Percentiles rank a stretch among this genome's conserved stretches.
Conservation (phyloP, 2,888 invertebrate genomes). For the Drosophila niveifrons region DNA sequence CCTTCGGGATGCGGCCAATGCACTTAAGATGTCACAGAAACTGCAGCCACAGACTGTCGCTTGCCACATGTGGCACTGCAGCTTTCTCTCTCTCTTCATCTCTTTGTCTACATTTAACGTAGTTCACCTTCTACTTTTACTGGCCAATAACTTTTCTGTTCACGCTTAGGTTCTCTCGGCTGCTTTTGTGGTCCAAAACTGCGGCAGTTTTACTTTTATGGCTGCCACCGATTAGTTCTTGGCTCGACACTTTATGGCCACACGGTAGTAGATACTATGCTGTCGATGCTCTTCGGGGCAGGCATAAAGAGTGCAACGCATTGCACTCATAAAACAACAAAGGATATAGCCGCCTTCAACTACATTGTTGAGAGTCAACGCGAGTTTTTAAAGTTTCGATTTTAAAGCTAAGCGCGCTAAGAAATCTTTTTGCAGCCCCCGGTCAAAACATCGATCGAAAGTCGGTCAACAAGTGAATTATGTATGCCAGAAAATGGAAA, state of each 20-base stretch:
- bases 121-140: constrained; percentile 32
- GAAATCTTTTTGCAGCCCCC: constrained; percentile 13
- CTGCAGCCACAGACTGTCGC: constrained; percentile 36
- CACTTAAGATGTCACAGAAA: constrained; percentile 76
- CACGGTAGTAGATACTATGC: constrained; percentile 6
- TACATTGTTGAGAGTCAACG: constrained; percentile 12
- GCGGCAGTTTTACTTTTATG: constrained; percentile 57
- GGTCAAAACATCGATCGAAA: constrained; percentile 45
- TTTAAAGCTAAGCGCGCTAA: neutral
- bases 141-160: constrained; percentile 49
- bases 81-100: neutral
- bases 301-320: constrained; percentile 39
- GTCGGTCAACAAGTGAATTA: constrained; percentile 44
- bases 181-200: constrained; percentile 21
- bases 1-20: constrained; percentile 43
- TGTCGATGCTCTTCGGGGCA: constrained; percentile 8
- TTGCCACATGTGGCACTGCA: constrained; percentile 65
- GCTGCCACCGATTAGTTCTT: constrained; percentile 73
- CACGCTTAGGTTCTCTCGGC: constrained; percentile 5
- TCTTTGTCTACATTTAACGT: neutral
- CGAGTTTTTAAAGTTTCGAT: neutral
- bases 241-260: constrained; percentile 60
- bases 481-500: constrained; percentile 28
- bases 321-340: constrained; percentile 15
- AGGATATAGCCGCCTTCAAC: neutral